Conservation (phyloP, 2,113 vertebrate genomes). For the Nanorana parkeri region DNA sequence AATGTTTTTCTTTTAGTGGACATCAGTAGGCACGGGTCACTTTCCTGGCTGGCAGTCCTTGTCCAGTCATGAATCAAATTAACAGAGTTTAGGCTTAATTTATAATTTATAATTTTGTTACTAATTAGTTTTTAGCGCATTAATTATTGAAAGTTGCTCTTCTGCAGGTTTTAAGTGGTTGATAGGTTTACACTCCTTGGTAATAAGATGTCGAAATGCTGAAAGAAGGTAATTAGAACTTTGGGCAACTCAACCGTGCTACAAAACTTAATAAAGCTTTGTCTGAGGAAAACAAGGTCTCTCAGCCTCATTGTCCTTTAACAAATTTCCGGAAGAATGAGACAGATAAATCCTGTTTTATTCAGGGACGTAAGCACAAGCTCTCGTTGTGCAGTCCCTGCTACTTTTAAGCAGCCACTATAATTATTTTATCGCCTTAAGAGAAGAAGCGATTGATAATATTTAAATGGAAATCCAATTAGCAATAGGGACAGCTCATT, state of each 20-base stretch:
- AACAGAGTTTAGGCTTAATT: background rate
- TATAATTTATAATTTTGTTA: conserved; percentile 33
- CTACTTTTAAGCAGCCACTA: background rate
- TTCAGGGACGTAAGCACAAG: conserved; percentile 28
- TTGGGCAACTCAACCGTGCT: conserved; percentile 61
- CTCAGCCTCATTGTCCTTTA: conserved; percentile 50
- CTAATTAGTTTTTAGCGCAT: conserved; percentile 60
- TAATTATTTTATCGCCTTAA: conserved; percentile 30
- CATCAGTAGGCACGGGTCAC: too few species aligned
- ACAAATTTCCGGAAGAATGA: conserved; percentile 29
- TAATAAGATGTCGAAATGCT: conserved; percentile 61
- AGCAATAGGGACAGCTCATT: background rate
- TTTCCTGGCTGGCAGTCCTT: too few species aligned
- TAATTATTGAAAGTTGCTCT: conserved; percentile 67
- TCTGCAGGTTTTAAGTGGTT: conserved; percentile 59
- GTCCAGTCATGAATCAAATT: too few species aligned
- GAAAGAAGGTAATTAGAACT: conserved; percentile 70
- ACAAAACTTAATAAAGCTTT: conserved; percentile 60
- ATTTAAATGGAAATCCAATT: conserved; percentile 23
- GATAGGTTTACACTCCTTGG: conserved; percentile 65
- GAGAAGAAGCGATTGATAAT: background rate
- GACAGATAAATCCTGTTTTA: conserved; percentile 29
- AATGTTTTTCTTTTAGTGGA: too few species aligned
- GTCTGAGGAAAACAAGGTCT: conserved; percentile 56
- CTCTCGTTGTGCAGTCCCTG: conserved; percentile 19